phyloP scores from a whole-genome alignment of 2,797 vertebrate genomes.

The Gastrophryne carolinensis region DNA sequence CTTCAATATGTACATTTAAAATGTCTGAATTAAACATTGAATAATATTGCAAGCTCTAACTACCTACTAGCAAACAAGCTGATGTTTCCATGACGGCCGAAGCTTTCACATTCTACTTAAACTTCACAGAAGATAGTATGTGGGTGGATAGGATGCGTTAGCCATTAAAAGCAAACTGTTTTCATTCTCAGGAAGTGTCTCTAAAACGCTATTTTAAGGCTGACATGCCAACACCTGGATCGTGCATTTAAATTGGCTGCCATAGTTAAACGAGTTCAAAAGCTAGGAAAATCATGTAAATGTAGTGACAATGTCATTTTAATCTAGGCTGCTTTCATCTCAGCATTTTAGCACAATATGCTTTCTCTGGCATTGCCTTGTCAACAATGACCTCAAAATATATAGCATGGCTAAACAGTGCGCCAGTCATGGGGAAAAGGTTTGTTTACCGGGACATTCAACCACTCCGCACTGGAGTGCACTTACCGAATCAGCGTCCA shows the following conservation, averaged over 20 bases:
- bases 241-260: conserved; percentile 22
- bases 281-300: neutral
- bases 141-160: conserved; percentile 18
- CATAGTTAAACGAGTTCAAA: neutral
- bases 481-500: no score
- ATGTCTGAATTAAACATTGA: neutral
- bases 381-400: neutral
- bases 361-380: neutral
- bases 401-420: neutral
- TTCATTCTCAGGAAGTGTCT: conserved; percentile 13
- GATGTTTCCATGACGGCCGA: neutral
- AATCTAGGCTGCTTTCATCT: neutral
- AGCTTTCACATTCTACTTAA: conserved; percentile 2
- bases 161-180: conserved; percentile 17
- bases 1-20: neutral
- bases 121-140: neutral
- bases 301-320: neutral
- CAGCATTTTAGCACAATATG: neutral
- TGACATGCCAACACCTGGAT: conserved; percentile 15
- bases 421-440: no score
- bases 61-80: neutral
- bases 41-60: neutral
- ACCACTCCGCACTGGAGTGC: no score
- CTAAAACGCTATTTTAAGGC: conserved; percentile 10
- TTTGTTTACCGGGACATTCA: no score